Conservation (phyloP, 2,888 invertebrate species). For the Xylocampa areola region DNA sequence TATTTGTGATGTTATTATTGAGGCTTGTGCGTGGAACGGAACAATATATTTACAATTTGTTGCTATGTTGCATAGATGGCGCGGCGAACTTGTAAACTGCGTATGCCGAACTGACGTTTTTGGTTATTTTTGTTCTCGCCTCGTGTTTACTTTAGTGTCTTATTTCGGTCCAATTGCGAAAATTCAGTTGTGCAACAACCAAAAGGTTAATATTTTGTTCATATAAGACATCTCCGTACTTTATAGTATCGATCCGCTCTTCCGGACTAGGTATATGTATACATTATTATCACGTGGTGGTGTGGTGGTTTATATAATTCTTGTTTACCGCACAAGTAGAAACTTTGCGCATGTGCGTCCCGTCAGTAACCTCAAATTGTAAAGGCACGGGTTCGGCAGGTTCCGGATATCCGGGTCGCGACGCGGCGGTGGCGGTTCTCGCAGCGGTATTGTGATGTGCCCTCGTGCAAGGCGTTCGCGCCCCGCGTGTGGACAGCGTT, state of each 20-base stretch:
- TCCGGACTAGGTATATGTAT: constrained; percentile 87
- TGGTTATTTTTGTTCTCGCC: constrained; percentile 90
- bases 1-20: neutral
- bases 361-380: constrained; percentile 89
- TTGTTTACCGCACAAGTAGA: constrained; percentile 89
- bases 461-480: constrained; percentile 82
- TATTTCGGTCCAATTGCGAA: constrained; percentile 87
- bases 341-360: constrained; percentile 90
- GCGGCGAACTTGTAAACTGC: constrained; percentile 87
- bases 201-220: constrained; percentile 77
- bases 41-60: constrained; percentile 73
- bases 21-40: constrained; percentile 67
- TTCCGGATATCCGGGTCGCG: constrained; percentile 89
- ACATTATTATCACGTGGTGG: constrained; percentile 90
- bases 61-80: constrained; percentile 86
- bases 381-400: constrained; percentile 85
- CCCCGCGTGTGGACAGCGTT: constrained; percentile 83
- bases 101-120: constrained; percentile 89
- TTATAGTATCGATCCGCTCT: constrained; percentile 85
- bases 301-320: constrained; percentile 90
- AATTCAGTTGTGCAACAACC: constrained; percentile 84
- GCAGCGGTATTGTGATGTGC: constrained; percentile 84
- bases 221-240: constrained; percentile 68
- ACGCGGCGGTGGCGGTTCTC: constrained; percentile 73
- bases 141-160: constrained; percentile 90